Evolutionary conservation across 92 coral and sea anemone genomes (phyloP), one percentile per base, ranked within the genome.

Genomic region (Parazoanthus atlanticus): DNA sequence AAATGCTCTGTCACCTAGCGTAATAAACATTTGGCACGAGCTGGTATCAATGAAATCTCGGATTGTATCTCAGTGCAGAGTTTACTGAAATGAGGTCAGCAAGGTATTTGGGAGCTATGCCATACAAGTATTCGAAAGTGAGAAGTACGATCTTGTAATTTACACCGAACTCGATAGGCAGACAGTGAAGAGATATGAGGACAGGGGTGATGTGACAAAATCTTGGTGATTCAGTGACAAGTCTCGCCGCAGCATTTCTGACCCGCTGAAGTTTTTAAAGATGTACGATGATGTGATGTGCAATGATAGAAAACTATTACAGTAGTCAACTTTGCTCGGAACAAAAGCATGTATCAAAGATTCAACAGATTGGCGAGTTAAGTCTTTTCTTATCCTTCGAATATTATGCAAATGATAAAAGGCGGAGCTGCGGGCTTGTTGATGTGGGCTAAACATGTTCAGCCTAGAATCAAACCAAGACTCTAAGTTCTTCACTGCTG

Each of bases 311-410:
- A n/a, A n/a, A n/a, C n/a, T n/a, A 77, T 77, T 77, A 43, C 81
- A 77, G 81, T 77, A 77, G 21, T 77, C 81, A 77, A 77, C 43
- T 77, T 77, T 77, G 81, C 81, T 77, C 0, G 81, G 43, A 77
- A 77, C 64, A 77, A 77, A 77, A 11, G 81, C 81, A 43, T 40
- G 81, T 65, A 77, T 33, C 64, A 70, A 77, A 65, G 81, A 54
- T 43, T 77, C 81, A 77, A 28, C 56, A 77, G 81, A 65, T 77
- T 43, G 28, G 43, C 26, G 81, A 77, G 65, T 43, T 77, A 77
- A 77, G 32, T 43, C 43, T 12, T 77, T 77, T 65, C 81, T 77
- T 0, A 77, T 46, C 43, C 81, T 77, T 15, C 61, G 81, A 77
- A 77, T 43, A 77, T 77, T 77, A 32, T 77, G 81, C 81, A 77